Percentiles rank a stretch among this genome's conserved stretches.
Evolutionary conservation across 2,113 vertebrate species (phyloP).

Genomic region (Amphiprion percula): DNA sequence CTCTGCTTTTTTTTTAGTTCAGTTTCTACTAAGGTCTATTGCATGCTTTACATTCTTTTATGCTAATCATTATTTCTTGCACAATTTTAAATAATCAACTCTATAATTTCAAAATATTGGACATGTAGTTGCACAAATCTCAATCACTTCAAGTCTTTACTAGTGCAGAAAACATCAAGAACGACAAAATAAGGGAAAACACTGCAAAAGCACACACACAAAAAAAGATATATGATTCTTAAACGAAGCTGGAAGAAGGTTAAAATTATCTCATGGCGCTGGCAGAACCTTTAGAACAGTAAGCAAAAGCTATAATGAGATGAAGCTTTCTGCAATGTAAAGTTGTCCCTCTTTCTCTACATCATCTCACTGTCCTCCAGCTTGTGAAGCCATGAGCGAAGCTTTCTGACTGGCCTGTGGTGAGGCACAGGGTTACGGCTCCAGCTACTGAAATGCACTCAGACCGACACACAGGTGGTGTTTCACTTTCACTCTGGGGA

Average conservation of each 20-base stretch:
- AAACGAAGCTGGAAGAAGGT: not conserved
- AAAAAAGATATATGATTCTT: not conserved
- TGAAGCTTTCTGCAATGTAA: not conserved
- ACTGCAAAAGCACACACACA: not conserved
- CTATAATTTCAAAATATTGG: not conserved
- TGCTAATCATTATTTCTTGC: not conserved
- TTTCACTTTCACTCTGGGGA: slow-evolving; percentile 70
- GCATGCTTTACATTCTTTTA: not conserved
- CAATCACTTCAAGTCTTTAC: not conserved
- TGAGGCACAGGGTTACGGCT: slow-evolving; percentile 28
- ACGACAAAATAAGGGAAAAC: not conserved
- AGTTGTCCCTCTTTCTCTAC: slow-evolving; percentile 8
- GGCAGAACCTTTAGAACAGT: slow-evolving; percentile 3
- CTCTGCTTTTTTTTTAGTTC: not conserved
- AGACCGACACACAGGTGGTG: slow-evolving; percentile 76
- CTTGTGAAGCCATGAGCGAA: slow-evolving; percentile 66
- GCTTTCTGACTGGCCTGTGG: slow-evolving; percentile 36
- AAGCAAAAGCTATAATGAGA: not conserved
- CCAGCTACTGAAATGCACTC: slow-evolving; percentile 50
- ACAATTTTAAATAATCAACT: too few species aligned
- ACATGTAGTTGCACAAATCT: not conserved
- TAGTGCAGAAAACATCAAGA: not conserved
- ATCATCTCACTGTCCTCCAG: slow-evolving; percentile 40
- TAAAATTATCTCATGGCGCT: not conserved
- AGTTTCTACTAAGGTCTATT: not conserved